phyloP scores from a whole-genome alignment of 2,797 vertebrate species.

The Nyctibius grandis region DNA sequence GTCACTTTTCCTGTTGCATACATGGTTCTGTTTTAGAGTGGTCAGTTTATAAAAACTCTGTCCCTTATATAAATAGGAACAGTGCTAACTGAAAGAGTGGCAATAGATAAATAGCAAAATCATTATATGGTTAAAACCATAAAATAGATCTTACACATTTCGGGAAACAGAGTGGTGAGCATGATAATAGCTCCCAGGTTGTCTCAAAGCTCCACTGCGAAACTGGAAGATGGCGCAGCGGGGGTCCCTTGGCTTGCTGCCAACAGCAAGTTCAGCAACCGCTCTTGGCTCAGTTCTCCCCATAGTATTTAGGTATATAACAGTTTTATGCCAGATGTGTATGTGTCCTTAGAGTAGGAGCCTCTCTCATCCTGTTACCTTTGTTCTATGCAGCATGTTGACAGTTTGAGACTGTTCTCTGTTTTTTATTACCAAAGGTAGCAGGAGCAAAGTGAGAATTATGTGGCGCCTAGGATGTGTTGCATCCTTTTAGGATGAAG shows the following conservation, averaged over 20 bases:
- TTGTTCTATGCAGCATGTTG: background rate
- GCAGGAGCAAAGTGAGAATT: background rate
- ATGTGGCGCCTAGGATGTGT: background rate
- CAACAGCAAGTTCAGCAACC: background rate
- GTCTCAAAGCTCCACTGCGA: background rate
- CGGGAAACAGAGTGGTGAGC: background rate
- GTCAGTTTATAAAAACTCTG: background rate
- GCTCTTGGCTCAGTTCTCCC: background rate
- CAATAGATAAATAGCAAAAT: background rate
- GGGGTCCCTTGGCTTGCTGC: background rate
- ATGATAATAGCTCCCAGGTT: background rate
- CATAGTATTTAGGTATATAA: background rate
- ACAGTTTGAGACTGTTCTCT: background rate
- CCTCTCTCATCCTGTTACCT: background rate
- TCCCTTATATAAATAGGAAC: background rate
- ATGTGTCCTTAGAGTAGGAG: background rate
- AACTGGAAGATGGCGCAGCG: rapidly evolving
- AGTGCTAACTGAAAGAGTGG: background rate
- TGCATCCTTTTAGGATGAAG: background rate
- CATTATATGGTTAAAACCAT: background rate
- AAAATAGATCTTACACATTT: background rate
- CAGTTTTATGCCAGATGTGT: background rate
- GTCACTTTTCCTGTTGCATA: background rate
- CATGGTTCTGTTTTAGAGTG: background rate
- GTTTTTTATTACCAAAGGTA: background rate